phyloP scores from a whole-genome alignment of 2,797 vertebrate species.

The Coregonus sp. region DNA sequence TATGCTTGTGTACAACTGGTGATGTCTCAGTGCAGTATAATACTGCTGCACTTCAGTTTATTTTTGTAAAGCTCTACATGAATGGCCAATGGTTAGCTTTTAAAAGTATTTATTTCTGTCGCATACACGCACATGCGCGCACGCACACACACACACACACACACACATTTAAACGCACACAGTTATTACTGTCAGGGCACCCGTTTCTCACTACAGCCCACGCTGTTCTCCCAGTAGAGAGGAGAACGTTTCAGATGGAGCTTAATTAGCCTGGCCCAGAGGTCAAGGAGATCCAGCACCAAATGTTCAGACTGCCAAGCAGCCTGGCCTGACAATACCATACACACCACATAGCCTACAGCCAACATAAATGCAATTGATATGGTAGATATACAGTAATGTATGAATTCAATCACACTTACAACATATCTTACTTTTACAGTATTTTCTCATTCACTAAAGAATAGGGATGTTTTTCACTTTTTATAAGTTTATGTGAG shows the following conservation, averaged over 20 bases:
- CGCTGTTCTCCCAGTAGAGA: constrained; percentile 26
- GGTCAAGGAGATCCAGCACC: constrained; percentile 58
- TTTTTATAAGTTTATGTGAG: constrained; percentile 1
- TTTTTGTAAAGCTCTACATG: no score
- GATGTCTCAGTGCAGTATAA: not conserved
- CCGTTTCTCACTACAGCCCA: constrained; percentile 35
- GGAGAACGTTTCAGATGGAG: constrained; percentile 53
- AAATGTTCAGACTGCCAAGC: constrained; percentile 40
- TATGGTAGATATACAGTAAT: no score
- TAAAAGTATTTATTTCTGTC: no score
- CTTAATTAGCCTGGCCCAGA: constrained; percentile 65
- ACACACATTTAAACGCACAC: constrained; percentile 20
- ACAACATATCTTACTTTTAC: constrained; percentile 19
- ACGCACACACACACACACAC: constrained; percentile 1
- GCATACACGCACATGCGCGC: constrained; percentile 17
- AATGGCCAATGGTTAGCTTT: no score
- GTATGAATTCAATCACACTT: no score
- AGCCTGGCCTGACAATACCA: constrained; percentile 6
- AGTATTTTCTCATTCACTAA: not conserved
- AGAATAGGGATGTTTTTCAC: constrained; percentile 8
- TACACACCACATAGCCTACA: constrained; percentile 7
- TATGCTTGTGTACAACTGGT: not conserved
- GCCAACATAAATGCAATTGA: no score
- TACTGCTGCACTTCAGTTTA: not conserved
- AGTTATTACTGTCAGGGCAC: constrained; percentile 3